Evolutionary conservation across 2,797 vertebrate species (phyloP).

Genomic region (Macropodus opercularis): DNA sequence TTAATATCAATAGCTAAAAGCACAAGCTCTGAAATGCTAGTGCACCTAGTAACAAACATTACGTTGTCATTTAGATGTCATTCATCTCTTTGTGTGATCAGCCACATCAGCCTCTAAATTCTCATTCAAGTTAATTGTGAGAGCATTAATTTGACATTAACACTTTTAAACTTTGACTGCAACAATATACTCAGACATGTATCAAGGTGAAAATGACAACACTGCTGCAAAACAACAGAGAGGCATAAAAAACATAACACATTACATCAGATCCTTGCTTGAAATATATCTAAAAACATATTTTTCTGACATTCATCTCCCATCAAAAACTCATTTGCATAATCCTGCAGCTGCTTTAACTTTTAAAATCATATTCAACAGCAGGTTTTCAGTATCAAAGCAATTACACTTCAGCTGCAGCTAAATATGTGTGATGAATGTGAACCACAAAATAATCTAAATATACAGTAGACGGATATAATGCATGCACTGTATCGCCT

Average conservation of each 20-base stretch:
- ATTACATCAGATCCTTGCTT: conserved; percentile 1
- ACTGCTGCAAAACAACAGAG: not conserved
- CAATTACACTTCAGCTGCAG: conserved; percentile 31
- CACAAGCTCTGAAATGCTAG: too few relatives aligned
- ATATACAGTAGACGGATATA: too few relatives aligned
- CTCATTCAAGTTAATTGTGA: not conserved
- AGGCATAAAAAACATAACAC: not conserved
- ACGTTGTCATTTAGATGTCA: not conserved
- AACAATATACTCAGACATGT: not conserved
- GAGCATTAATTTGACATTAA: too few relatives aligned
- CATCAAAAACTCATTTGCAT: conserved; percentile 20
- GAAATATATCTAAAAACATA: conserved; percentile 2
- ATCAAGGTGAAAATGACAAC: not conserved
- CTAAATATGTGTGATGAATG: conserved; percentile 21
- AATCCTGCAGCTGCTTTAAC: conserved; percentile 32
- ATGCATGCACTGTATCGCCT: not conserved
- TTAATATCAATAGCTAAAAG: not conserved
- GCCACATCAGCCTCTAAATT: too few relatives aligned
- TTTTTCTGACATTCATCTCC: conserved; percentile 7
- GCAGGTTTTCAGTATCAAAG: conserved; percentile 20
- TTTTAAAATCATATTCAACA: conserved; percentile 17
- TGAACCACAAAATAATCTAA: conserved; percentile 28
- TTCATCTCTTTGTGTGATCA: not conserved
- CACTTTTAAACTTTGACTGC: not conserved
- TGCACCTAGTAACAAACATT: too few relatives aligned